phyloP scores from a whole-genome alignment of 2,797 vertebrate genomes.

The Lophotriccus pileatus region DNA sequence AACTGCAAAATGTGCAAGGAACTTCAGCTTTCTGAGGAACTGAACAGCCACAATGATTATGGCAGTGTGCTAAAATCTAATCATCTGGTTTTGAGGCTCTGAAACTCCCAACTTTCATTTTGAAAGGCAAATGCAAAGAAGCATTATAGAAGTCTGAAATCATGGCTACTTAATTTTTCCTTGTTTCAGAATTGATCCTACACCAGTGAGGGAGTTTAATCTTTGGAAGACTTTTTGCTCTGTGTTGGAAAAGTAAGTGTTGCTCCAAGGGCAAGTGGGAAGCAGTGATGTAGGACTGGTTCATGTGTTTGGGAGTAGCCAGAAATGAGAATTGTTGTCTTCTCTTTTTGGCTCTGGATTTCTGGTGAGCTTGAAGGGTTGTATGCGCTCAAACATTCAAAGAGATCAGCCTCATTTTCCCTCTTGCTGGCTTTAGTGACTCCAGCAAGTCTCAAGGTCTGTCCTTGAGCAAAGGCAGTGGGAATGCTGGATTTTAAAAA shows the following conservation, averaged over 20 bases:
- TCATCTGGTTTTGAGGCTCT: conserved; percentile 14
- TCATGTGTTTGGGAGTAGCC: not conserved
- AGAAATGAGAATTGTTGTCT: not conserved
- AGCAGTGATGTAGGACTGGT: not conserved
- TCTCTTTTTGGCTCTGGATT: not conserved
- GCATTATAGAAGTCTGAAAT: not conserved
- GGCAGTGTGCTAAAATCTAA: not conserved
- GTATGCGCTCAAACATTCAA: not conserved
- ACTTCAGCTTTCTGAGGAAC: not conserved
- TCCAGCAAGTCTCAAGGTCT: not conserved
- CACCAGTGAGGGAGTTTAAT: not conserved
- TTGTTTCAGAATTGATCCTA: conserved; percentile 5
- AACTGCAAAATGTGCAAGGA: not conserved
- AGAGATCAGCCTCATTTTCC: not conserved
- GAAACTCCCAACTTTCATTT: conserved; percentile 19
- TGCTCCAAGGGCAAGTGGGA: not conserved
- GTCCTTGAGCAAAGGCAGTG: not conserved
- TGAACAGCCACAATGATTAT: not conserved
- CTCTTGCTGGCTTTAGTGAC: not conserved
- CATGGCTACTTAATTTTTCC: not conserved
- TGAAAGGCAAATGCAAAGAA: not conserved
- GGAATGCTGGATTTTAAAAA: not conserved
- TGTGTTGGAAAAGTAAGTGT: not conserved
- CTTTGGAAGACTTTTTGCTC: conserved; percentile 12
- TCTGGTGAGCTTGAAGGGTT: not conserved